Evolutionary conservation across 2,113 vertebrate species (phyloP), one percentile per base, ranked within the genome.

Genomic region (Corythornis cristatus): DNA sequence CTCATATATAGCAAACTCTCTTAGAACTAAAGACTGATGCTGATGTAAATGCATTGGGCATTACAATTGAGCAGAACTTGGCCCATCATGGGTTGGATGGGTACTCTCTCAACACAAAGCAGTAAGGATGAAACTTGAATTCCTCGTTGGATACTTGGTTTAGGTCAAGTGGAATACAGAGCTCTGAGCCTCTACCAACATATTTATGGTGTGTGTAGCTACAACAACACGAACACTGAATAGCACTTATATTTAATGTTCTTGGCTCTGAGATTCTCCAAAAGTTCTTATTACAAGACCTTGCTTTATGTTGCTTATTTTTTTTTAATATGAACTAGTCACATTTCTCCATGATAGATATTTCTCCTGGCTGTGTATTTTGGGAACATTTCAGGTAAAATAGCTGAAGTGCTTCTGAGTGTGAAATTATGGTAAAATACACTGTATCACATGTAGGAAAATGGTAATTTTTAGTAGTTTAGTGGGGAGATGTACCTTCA

Each of bases 361-460:
- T 90, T 88, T 88, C 75, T 89, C 29, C 71, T 91, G 79, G 85
- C 17, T 0, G 0, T 35, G 53, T 72, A 61, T 73, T 94, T 90
- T 61, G 45, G 86, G 60, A 83, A 73, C 23, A 15, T 66, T 88
- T 85, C 67, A 85, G 62, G n/a, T 82, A n/a, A 93, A 95, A 84
- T 48, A 68, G 53, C 22, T 62, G 14, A 89, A 78, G 48, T 65
- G n/a, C n/a, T 87, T 87, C 45, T 76, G 62, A 75, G 82, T 84
- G 45, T 83, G 62, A 94, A 93, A 85, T 88, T 43, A 79, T 37
- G 15, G 23, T 78, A 56, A 85, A 93, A 84, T 57, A 81, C 17
- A 57, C 48, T 11, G 5, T 19, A 7, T 48, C 56, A 7, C 35
- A 35, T 16, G 12, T 45, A 89, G 71, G 48, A 75, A 85, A 94